Percentiles rank a stretch among this genome's conserved stretches.
phyloP scores from a whole-genome alignment of 2,797 vertebrate species.

The Euphonia xanthogaster region DNA sequence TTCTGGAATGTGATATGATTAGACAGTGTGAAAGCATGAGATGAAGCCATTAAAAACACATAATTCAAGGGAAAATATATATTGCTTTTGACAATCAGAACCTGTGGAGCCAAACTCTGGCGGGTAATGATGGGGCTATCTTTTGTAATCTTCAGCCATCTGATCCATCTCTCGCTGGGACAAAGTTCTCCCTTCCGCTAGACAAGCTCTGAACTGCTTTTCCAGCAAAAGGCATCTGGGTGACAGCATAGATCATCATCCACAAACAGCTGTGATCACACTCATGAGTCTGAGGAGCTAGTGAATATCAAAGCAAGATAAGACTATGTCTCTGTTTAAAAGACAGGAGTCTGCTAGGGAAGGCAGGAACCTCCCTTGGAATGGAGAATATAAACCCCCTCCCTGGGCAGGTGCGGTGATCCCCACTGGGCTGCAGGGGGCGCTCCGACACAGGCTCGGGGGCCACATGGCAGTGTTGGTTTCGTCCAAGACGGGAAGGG shows the following conservation, averaged over 20 bases:
- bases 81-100: background rate
- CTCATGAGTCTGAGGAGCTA: background rate
- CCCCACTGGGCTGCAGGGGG: too few relatives aligned
- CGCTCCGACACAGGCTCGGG: too few relatives aligned
- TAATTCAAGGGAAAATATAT: background rate
- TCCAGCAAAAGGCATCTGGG: background rate
- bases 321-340: background rate
- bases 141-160: background rate
- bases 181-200: background rate
- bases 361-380: background rate
- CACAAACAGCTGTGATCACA: background rate
- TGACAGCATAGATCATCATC: background rate
- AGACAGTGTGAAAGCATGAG: background rate
- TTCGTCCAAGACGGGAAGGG: too few relatives aligned
- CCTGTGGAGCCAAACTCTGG: background rate
- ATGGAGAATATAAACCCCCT: background rate
- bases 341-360: background rate
- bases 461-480: too few relatives aligned
- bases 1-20: background rate
- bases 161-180: background rate
- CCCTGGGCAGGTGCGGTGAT: background rate
- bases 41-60: constrained; percentile 9
- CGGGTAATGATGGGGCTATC: background rate
- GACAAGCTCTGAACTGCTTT: background rate
- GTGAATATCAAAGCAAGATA: background rate